phyloP scores from a whole-genome alignment of 2,113 vertebrate species.

The Solea solea region DNA sequence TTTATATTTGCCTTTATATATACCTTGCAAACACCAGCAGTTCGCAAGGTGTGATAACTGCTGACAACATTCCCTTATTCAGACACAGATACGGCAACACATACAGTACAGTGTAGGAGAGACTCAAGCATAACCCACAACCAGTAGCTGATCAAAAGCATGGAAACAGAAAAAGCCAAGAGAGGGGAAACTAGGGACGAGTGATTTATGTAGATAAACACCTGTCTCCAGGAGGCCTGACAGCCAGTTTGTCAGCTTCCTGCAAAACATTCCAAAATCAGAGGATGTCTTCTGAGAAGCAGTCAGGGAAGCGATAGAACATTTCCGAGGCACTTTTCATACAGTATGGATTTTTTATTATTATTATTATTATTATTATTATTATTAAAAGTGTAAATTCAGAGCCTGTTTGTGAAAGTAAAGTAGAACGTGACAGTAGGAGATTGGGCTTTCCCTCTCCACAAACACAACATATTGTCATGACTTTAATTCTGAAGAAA shows the following conservation, averaged over 20 bases:
- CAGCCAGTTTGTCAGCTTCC: slow-evolving; percentile 34
- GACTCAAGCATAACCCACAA: background rate
- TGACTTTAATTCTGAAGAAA: no score
- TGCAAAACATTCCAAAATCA: slow-evolving; percentile 48
- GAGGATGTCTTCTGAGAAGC: slow-evolving; percentile 4
- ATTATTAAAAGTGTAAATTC: no score
- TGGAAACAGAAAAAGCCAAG: background rate
- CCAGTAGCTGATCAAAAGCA: slow-evolving; percentile 42
- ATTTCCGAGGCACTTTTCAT: no score
- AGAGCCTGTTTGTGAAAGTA: no score
- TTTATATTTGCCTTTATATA: background rate
- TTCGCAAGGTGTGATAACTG: background rate
- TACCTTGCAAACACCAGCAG: background rate
- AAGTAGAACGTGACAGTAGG: no score
- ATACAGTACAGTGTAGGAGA: background rate
- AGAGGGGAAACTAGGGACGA: slow-evolving; percentile 3
- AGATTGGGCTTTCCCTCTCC: no score
- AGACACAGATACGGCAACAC: background rate
- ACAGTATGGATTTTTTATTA: no score
- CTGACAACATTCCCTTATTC: background rate
- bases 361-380: no score
- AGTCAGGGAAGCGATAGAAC: no score
- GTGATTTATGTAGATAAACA: slow-evolving; percentile 17
- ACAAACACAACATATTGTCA: no score
- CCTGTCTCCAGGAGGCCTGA: slow-evolving; percentile 24